Conservation (phyloP, 2,113 vertebrate species). For the Trochalopteron elliotii region DNA sequence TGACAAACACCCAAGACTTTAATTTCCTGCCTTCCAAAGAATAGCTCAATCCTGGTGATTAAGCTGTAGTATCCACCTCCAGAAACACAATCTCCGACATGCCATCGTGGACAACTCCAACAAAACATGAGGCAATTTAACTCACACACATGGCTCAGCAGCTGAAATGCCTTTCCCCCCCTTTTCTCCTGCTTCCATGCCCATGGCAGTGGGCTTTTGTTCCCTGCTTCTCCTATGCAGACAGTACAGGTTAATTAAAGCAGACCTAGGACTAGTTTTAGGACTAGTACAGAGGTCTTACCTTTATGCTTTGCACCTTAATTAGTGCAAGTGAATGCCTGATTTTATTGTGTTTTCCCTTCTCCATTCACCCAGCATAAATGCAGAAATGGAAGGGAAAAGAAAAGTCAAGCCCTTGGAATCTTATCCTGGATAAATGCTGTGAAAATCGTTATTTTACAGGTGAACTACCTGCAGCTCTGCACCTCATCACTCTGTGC, state of each 20-base stretch:
- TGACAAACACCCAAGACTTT: conserved; percentile 7
- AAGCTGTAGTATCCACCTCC: conserved; percentile 16
- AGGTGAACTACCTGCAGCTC: not conserved
- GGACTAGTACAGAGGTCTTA: not conserved
- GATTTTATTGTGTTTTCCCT: not conserved
- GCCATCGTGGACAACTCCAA: not conserved
- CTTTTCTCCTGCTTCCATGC: not conserved
- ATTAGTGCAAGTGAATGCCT: not conserved
- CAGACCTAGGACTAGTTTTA: not conserved
- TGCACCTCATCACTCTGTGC: not conserved
- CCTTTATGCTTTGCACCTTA: not conserved
- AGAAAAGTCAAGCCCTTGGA: not conserved
- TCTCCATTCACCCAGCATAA: not conserved
- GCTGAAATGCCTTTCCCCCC: not conserved
- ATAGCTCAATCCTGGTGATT: not conserved
- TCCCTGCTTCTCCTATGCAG: not conserved
- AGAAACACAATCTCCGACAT: not conserved
- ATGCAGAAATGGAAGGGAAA: not conserved
- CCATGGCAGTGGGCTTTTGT: not conserved
- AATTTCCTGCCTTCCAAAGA: conserved; percentile 54
- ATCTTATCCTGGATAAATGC: not conserved
- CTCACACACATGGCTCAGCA: not conserved
- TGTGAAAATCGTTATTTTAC: not conserved
- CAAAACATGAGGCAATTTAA: not conserved
- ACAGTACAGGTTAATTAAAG: not conserved